Evolutionary conservation across 2,113 vertebrate genomes (phyloP), one percentile per base, ranked within the genome.

Genomic region (Eublepharis macularius): DNA sequence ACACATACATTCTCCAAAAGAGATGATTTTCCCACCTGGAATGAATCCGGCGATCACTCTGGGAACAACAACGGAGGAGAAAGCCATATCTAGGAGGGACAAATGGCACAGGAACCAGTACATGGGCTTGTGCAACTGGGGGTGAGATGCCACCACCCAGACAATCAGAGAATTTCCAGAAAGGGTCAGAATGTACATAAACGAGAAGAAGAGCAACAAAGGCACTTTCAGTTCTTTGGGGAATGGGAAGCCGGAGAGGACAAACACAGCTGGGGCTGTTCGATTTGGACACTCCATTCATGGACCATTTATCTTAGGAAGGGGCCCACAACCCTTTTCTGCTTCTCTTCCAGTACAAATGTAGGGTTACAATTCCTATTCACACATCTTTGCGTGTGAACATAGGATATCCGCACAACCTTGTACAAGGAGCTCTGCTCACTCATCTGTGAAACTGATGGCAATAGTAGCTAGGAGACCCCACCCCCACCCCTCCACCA

Each of bases 21-120:
- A 94, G 75, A 95, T 94, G 6, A 82, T 14, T 39, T 65, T 87
- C 11, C 85, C 91, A 5, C 89, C 82, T n/a, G 76, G 65, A 34
- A 95, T 78, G 77, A 95, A 95, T n/a, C 93, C 93, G 36, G 90
- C n/a, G 24, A 94, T 69, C 93, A 95, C 93, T 74, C 91, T 95
- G 63, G 94, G 93, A 19, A 95, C 93, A 54, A 92, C 93, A 17
- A 88, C 93, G 69, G 88, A 91, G 10, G 94, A 95, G 76, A 93
- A 92, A 36, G 90, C 93, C 79, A 94, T 88, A 51, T 95, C 94
- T 73, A 95, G 82, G 70, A 93, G 89, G 57, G 93, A 94, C 63
- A 95, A 89, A 14, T 95, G 93, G 57, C 91, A 92, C 0, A 95
- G 84, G 76, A 95, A 94, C 88, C 92, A 94, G 80, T 93, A 95